Base-by-base conservation (phyloP, 2,797 vertebrate species). In the Leptoclinus maculatus region DNA sequence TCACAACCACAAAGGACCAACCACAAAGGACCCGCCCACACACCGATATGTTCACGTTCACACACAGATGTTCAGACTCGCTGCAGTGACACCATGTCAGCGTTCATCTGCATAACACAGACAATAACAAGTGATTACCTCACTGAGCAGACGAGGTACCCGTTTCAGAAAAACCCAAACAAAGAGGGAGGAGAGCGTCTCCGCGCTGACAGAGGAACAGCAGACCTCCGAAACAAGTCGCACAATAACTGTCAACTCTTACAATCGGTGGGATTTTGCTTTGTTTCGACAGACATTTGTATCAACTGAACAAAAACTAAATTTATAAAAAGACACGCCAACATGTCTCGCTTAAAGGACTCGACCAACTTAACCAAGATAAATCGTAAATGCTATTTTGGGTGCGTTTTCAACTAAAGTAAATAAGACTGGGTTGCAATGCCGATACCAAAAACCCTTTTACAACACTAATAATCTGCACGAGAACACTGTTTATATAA, bases 81-180 rank as follows among this genome's bases (percentile, higher is more conserved):
- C 62, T 62, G 60, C 51, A 45, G 58, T 36, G 71, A 86, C 80
- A 73, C 60, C 66, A 14, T 1, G 69, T 82, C 76, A 17, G 54
- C 79, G 78, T 85, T 88, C 59, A 91, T 93, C 88, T 92, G 85
- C 87, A 91, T 86, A 87, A 81, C 78, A 80, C 80, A 85, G 51
- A 74, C 60, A 60, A 51, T 47, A 79, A 76, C 27, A 85, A 82
- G 72, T 16, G 25, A 70, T 82, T 87, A 86, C 64, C 80, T 86
- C 71, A 59, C 62, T 3, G 38, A 79, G 51, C 71, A 76, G 79
- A 79, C 63, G 19, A 25, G 32, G 12, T 83, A 85, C 80, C 74
- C 19, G 70, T 74, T 80, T 75, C 47, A 78, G 4, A 14, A 23
- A 51, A 56, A 78, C 32, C 45, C 41, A 59, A 62, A 74, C 56